Conservation (phyloP, 2,113 vertebrate genomes). For the Hippopotamus amphibius region DNA sequence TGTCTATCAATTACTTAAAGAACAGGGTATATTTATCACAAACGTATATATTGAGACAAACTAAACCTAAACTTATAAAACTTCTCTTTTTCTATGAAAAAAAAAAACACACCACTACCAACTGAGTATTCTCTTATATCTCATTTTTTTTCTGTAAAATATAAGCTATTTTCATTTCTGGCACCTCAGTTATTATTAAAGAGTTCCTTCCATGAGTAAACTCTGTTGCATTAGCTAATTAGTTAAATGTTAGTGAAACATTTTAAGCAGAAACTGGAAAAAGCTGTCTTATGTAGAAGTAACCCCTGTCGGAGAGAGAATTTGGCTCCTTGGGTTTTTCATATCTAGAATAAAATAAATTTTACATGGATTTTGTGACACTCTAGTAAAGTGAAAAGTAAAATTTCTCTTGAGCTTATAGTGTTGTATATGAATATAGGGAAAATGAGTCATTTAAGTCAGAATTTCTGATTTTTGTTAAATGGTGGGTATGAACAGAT, state of each 20-base stretch:
- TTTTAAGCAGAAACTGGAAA: not conserved
- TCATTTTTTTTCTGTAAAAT: not conserved
- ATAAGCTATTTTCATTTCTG: conserved; percentile 14
- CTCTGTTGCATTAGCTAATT: not conserved
- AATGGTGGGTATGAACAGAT: conserved; percentile 16
- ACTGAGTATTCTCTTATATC: not conserved
- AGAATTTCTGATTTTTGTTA: conserved; percentile 61
- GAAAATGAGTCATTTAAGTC: not conserved
- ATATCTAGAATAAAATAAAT: not conserved
- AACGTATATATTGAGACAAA: not conserved
- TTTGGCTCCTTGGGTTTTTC: not conserved
- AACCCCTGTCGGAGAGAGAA: not conserved
- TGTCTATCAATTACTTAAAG: not conserved
- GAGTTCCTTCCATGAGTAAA: not conserved
- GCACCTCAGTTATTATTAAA: not conserved
- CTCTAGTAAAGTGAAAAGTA: not conserved
- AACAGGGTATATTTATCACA: not conserved
- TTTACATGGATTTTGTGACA: conserved; percentile 36
- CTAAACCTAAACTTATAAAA: not conserved
- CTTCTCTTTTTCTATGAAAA: conserved; percentile 34
- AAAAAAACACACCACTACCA: not conserved
- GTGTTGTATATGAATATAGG: not conserved
- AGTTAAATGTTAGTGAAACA: not conserved
- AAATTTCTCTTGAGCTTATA: not conserved
- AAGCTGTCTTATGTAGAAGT: not conserved